phyloP scores from a whole-genome alignment of 2,888 invertebrate species.

The Cryptus viduatorius region DNA sequence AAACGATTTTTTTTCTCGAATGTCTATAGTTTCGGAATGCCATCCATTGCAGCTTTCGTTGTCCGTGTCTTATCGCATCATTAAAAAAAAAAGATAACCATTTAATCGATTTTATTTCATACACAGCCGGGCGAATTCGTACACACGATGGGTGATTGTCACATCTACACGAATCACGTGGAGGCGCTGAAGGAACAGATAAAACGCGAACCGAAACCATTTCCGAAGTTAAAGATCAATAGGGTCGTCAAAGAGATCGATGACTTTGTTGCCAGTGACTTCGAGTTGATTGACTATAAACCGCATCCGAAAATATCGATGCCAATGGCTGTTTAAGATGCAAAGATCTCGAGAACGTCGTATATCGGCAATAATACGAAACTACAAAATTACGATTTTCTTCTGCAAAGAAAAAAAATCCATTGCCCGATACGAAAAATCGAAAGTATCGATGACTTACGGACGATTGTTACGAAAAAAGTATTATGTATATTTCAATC shows the following conservation, averaged over 20 bases:
- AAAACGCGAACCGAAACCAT: constrained; percentile 91
- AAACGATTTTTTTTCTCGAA: too few relatives aligned
- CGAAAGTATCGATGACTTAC: background rate
- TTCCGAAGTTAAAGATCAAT: constrained; percentile 93
- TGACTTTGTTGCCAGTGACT: constrained; percentile 95
- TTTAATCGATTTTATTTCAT: background rate
- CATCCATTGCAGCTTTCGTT: too few relatives aligned
- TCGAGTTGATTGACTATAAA: constrained; percentile 93
- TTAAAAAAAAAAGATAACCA: background rate
- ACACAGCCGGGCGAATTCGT: constrained; percentile 95
- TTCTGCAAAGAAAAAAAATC: background rate
- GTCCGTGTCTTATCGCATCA: too few relatives aligned
- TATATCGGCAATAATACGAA: background rate
- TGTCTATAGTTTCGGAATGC: too few relatives aligned
- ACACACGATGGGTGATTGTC: constrained; percentile 97
- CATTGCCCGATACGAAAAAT: background rate
- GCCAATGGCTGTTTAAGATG: constrained; percentile 94
- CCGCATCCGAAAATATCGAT: constrained; percentile 96
- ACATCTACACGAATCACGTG: constrained; percentile 96
- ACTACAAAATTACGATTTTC: too few relatives aligned
- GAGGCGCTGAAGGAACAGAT: constrained; percentile 93
- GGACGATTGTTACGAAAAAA: background rate
- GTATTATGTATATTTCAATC: constrained; percentile 1
- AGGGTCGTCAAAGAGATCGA: constrained; percentile 92
- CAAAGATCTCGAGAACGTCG: background rate